phyloP scores from a whole-genome alignment of 2,888 invertebrate species.

The Epinotia demarniana region DNA sequence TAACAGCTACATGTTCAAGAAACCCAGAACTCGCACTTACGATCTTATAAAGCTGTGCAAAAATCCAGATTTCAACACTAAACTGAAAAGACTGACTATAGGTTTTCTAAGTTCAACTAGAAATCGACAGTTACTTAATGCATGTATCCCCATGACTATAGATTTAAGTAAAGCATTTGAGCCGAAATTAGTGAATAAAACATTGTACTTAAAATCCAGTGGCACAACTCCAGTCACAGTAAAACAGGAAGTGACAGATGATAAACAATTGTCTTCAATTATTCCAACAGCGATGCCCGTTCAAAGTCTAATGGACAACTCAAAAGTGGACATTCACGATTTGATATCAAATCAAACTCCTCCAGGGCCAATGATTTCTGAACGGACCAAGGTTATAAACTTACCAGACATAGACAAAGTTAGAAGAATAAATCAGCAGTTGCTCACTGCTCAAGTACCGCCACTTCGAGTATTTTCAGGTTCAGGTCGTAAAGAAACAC shows the following conservation, averaged over 20 bases:
- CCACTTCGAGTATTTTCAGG: slow-evolving; percentile 59
- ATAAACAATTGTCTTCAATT: slow-evolving; percentile 52
- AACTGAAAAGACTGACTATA: slow-evolving; percentile 67
- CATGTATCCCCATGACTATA: slow-evolving; percentile 72
- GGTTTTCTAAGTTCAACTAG: slow-evolving; percentile 68
- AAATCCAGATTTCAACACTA: slow-evolving; percentile 79
- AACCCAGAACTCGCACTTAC: slow-evolving; percentile 68
- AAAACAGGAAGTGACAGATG: slow-evolving; percentile 41
- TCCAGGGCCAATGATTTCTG: slow-evolving; percentile 45
- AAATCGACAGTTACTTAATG: slow-evolving; percentile 66
- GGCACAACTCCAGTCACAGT: slow-evolving; percentile 38
- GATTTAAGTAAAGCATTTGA: slow-evolving; percentile 75
- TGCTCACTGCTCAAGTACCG: slow-evolving; percentile 70
- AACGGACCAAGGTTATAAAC: slow-evolving; percentile 66
- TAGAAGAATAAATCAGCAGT: slow-evolving; percentile 67
- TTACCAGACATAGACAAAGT: slow-evolving; percentile 68
- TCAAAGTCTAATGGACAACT: slow-evolving; percentile 63
- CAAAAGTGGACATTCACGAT: slow-evolving; percentile 45
- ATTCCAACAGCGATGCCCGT: slow-evolving; percentile 62
- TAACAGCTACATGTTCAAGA: slow-evolving; percentile 66
- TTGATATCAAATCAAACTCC: slow-evolving; percentile 36
- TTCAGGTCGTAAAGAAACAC: slow-evolving; percentile 5
- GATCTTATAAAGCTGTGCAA: slow-evolving; percentile 73
- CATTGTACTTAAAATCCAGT: slow-evolving; percentile 60
- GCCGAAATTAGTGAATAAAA: slow-evolving; percentile 64